Percentiles rank a stretch among this genome's conserved stretches.
Evolutionary conservation across 2,888 invertebrate genomes (phyloP).

Genomic region (Brachyptera risi): DNA sequence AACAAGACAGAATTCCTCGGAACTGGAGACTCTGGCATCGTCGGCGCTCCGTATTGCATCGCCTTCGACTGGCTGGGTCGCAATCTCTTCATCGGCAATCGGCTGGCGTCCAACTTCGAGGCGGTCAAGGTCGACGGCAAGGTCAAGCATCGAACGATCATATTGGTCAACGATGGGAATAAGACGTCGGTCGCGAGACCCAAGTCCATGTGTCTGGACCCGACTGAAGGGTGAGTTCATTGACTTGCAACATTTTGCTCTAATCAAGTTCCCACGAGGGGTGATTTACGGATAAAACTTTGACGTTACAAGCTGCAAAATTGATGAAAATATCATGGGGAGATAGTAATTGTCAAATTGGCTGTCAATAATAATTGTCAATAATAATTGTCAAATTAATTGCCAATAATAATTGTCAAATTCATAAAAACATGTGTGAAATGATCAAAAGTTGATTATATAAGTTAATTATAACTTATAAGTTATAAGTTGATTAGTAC

Average conservation of each 20-base stretch:
- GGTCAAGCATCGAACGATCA: slow-evolving; percentile 73
- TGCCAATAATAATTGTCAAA: too few species aligned
- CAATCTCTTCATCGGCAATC: slow-evolving; percentile 90
- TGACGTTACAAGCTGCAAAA: too few species aligned
- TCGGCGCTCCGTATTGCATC: slow-evolving; percentile 85
- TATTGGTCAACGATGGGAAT: slow-evolving; percentile 87
- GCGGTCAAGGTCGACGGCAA: slow-evolving; percentile 82
- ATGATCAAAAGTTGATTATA: too few species aligned
- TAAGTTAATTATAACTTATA: too few species aligned
- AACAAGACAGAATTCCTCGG: slow-evolving; percentile 78
- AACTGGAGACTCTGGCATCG: slow-evolving; percentile 70
- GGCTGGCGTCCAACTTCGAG: slow-evolving; percentile 85
- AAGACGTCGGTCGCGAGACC: slow-evolving; percentile 83
- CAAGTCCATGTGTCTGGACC: slow-evolving; percentile 82
- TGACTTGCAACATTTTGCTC: background rate
- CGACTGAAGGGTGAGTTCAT: slow-evolving; percentile 74
- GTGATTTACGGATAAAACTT: too few species aligned
- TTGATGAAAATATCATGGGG: too few species aligned
- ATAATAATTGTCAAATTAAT: too few species aligned
- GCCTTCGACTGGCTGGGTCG: slow-evolving; percentile 97
- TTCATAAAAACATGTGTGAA: too few species aligned
- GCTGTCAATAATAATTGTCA: too few species aligned
- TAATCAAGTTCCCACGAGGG: too few species aligned
- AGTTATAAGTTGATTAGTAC: too few species aligned
- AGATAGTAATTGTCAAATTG: too few species aligned